phyloP scores from a whole-genome alignment of 2,113 vertebrate genomes.

The Notarius quadriscutis region DNA sequence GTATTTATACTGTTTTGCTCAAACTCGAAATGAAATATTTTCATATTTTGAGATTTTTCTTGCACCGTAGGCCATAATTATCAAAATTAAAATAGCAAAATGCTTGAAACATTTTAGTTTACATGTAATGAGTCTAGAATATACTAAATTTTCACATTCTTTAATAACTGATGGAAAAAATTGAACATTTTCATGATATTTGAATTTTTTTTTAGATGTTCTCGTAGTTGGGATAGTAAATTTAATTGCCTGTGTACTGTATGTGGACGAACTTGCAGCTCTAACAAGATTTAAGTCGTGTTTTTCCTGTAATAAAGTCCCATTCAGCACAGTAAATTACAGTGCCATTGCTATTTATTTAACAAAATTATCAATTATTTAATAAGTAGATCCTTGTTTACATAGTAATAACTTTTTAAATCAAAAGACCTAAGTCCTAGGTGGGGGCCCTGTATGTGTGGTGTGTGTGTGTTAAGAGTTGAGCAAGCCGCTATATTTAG shows the following conservation, averaged over 20 bases:
- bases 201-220: too few relatives aligned
- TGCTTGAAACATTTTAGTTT: too few relatives aligned
- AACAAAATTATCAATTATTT: neutral
- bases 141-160: too few relatives aligned
- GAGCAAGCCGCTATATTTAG: slow-evolving; percentile 58
- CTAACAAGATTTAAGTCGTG: neutral
- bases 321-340: neutral
- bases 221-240: neutral
- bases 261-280: neutral
- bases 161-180: too few relatives aligned
- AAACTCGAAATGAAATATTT: too few relatives aligned
- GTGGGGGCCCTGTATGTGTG: slow-evolving; percentile 9
- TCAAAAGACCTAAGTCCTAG: neutral
- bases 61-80: too few relatives aligned
- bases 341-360: neutral
- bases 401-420: neutral
- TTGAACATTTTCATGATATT: too few relatives aligned
- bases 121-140: too few relatives aligned
- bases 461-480: slow-evolving; percentile 22
- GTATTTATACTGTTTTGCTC: too few relatives aligned
- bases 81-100: too few relatives aligned
- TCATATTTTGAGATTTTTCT: too few relatives aligned
- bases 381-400: neutral
- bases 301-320: neutral
- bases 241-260: neutral